Evolutionary conservation across 92 coral and sea anemone genomes (phyloP).

Genomic region (Epizoanthus stellaris): DNA sequence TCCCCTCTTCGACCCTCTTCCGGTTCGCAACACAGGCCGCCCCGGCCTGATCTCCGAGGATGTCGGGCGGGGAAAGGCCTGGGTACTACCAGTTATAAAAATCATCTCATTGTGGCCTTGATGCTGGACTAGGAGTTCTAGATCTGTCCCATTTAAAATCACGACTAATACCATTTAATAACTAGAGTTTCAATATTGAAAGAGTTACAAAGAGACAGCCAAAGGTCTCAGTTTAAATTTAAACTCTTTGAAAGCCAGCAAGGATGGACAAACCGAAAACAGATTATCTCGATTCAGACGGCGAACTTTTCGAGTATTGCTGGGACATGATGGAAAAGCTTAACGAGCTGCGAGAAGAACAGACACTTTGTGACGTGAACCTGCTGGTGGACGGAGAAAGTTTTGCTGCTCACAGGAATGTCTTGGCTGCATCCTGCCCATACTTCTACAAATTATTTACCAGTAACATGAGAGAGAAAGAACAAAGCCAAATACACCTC

Average conservation of each 20-base stretch:
- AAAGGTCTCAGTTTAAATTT: neutral
- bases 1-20: no score
- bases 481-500: conserved; percentile 62
- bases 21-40: no score
- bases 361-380: conserved; percentile 80
- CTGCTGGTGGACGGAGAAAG: conserved; percentile 52
- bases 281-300: neutral
- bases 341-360: conserved; percentile 72
- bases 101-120: no score
- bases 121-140: no score
- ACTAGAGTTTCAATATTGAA: neutral
- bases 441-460: conserved; percentile 80
- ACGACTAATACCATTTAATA: no score
- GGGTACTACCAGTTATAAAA: no score
- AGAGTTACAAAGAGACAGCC: conserved; percentile 7
- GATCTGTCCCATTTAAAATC: no score
- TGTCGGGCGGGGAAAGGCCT: no score
- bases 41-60: no score
- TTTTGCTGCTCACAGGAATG: conserved; percentile 80
- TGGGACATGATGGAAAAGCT: conserved; percentile 64
- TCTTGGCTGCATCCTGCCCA: conserved; percentile 85
- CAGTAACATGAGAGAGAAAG: conserved; percentile 81
- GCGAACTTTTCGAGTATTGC: conserved; percentile 52
- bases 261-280: conserved; percentile 3
- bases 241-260: neutral